Evolutionary conservation across 2,888 invertebrate genomes (phyloP).

Genomic region (Agriopis leucophaearia): DNA sequence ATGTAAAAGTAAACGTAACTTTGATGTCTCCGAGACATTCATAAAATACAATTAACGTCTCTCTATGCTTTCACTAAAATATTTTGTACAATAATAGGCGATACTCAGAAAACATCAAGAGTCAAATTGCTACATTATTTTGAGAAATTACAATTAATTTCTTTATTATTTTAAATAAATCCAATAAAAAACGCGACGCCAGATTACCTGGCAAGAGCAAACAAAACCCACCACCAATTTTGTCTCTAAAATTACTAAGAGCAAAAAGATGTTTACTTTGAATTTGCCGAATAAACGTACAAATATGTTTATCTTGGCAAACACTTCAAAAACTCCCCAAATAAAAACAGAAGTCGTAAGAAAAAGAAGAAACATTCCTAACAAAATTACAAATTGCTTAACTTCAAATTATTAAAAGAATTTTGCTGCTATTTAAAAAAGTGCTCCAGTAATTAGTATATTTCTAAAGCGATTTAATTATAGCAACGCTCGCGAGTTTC

Average conservation of each 20-base stretch:
- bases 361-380: background rate
- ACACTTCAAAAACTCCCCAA: background rate
- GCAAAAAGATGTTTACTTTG: constrained; percentile 9
- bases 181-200: background rate
- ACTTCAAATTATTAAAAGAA: too few species aligned
- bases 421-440: background rate
- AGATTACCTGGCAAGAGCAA: constrained; percentile 3
- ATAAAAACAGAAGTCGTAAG: background rate
- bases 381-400: background rate
- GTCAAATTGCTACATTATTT: too few species aligned
- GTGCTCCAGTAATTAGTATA: background rate
- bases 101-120: background rate
- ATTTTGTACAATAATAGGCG: background rate
- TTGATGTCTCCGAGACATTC: constrained; percentile 29
- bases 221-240: constrained; percentile 4
- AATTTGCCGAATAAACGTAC: constrained; percentile 20
- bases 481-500: constrained; percentile 11
- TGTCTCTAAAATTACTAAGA: constrained; percentile 19
- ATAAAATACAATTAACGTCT: constrained; percentile 1
- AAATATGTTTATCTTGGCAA: constrained; percentile 11
- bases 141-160: background rate
- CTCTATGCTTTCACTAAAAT: constrained; percentile 16
- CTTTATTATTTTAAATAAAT: background rate
- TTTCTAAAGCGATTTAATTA: constrained; percentile 28
- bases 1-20: constrained; percentile 20